Evolutionary conservation across 2,113 vertebrate genomes (phyloP), one percentile per base, ranked within the genome.

Genomic region (Malurus melanocephalus): DNA sequence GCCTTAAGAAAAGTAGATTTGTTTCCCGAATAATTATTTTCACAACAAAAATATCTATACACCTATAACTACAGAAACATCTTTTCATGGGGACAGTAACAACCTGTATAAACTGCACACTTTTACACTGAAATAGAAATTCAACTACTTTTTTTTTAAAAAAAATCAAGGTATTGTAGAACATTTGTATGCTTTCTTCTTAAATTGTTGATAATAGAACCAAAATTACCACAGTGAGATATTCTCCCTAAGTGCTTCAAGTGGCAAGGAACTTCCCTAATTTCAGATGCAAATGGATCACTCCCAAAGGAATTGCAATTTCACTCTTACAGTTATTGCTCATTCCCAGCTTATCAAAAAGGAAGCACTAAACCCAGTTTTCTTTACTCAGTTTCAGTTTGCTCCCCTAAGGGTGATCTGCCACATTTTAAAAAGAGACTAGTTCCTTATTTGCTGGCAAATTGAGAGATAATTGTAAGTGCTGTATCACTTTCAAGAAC

Each of bases 1-100:
- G 71, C 68, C 46, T 91, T 93, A 91, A 81, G 92, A 90, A 96
- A 96, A 90, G 95, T 92, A 96, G 93, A 95, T 88, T 62, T 94
- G 87, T 93, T 95, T 96, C 93, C 89, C 80, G 3, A 96, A 94
- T 92, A 96, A 92, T 95, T 80, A 95, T 96, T 94, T 93, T 89
- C 95, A 97, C 92, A 96, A 95, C 93, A 95, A 96, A 96, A 92
- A 85, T 93, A 94, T 72, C 88, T 93, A 91, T 87, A 93, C 92
- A 95, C 81, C 87, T 94, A 86, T 85, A 93, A 80, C 69, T 94
- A 64, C 94, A 95, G 93, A 93, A 95, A 94, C 93, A 93, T 75
- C 88, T 93, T 84, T 82, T 73, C 62, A 46, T 73, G 53, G 85
- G 88, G 83, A 94, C 92, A 94, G 78, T 82, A 96, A 90, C 93